Conservation (phyloP, 2,888 invertebrate genomes). For the Drosophila paramelanica region DNA sequence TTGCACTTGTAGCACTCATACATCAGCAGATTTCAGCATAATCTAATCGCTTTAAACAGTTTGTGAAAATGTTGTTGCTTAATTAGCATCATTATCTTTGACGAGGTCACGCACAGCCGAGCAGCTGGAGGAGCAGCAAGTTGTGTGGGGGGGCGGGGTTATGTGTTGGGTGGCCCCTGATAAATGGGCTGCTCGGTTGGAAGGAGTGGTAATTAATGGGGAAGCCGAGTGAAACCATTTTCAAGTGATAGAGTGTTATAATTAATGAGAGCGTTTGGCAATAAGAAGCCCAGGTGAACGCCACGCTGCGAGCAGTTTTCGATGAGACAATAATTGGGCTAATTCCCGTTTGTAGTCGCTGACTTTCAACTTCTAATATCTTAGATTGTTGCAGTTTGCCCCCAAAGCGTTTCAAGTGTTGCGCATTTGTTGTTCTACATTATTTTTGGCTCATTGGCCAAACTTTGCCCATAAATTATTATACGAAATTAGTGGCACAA, state of each 20-base stretch:
- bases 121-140: neutral
- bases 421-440: slow-evolving; percentile 60
- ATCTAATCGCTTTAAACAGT: slow-evolving; percentile 73
- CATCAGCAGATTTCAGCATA: slow-evolving; percentile 43
- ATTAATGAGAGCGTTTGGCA: slow-evolving; percentile 40
- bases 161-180: slow-evolving; percentile 28
- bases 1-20: neutral
- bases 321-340: slow-evolving; percentile 35
- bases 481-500: slow-evolving; percentile 57
- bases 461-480: slow-evolving; percentile 75
- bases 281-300: slow-evolving; percentile 14
- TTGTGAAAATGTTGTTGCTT: slow-evolving; percentile 65
- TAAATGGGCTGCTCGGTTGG: slow-evolving; percentile 55
- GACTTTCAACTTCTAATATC: slow-evolving; percentile 2
- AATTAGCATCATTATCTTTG: slow-evolving; percentile 76
- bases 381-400: neutral
- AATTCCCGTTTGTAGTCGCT: slow-evolving; percentile 11
- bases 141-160: no score
- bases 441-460: slow-evolving; percentile 30
- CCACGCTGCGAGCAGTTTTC: slow-evolving; percentile 2
- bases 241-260: slow-evolving; percentile 45
- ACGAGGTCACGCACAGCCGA: slow-evolving; percentile 66
- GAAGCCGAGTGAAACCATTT: slow-evolving; percentile 44
- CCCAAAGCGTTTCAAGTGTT: slow-evolving; percentile 42
- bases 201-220: slow-evolving; percentile 71